Conservation (phyloP, 2,113 vertebrate species). For the Aphyosemion australe region DNA sequence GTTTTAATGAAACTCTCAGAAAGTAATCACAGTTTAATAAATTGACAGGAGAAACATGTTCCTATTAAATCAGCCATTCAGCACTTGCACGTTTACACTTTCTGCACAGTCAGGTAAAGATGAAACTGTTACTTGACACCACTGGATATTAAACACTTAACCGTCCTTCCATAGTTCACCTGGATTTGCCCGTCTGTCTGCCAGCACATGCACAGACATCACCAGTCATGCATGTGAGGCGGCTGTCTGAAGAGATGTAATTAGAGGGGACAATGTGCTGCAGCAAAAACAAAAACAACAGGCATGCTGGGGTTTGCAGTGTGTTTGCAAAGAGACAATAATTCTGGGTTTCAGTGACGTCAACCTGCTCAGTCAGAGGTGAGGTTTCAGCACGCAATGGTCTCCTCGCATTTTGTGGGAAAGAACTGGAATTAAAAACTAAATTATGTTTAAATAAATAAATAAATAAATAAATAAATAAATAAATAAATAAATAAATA, state of each 20-base stretch:
- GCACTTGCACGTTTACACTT: no score
- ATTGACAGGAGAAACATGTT: no score
- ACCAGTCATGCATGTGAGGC: neutral
- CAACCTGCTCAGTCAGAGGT: neutral
- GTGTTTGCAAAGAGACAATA: neutral
- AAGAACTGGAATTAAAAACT: neutral
- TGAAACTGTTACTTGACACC: constrained; percentile 30
- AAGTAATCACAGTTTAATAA: no score
- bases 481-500: no score
- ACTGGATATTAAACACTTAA: neutral
- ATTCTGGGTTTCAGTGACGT: neutral
- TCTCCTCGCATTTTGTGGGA: neutral
- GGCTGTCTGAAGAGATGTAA: neutral
- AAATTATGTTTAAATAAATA: no score
- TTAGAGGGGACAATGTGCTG: neutral
- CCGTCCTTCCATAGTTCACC: no score
- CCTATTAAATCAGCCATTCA: no score
- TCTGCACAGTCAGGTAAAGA: no score
- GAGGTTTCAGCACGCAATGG: neutral
- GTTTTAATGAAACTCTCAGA: no score
- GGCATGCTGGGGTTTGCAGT: neutral
- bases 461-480: no score
- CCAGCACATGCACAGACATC: neutral
- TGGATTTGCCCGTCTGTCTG: neutral
- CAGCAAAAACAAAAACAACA: neutral